A percentile compares a stretch with the other conserved stretches of the same genome.
Conservation (phyloP, 1,140 invertebrate species). For the Pogonomyrmex californicus region DNA sequence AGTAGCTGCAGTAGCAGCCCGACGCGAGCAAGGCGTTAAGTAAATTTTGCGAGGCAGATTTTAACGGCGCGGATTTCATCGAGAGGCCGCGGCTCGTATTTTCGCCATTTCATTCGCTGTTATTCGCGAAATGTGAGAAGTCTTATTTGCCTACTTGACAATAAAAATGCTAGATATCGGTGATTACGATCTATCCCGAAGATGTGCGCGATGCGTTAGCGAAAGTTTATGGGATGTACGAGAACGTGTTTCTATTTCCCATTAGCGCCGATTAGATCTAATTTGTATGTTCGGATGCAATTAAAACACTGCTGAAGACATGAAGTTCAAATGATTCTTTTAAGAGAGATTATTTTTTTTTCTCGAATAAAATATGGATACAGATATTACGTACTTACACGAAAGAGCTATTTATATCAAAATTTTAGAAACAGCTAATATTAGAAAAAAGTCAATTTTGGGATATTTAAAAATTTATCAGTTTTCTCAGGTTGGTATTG, state of each 20-base stretch:
- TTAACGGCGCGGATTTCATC: conserved; percentile 51
- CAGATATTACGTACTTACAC: too few relatives aligned
- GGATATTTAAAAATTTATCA: conserved; percentile 2
- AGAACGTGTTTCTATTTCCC: not conserved
- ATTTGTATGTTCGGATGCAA: not conserved
- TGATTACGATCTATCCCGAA: not conserved
- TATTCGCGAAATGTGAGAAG: conserved; percentile 7
- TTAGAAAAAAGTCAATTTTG: not conserved
- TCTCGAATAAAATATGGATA: not conserved
- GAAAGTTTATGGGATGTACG: not conserved
- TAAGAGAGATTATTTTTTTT: not conserved
- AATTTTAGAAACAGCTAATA: not conserved
- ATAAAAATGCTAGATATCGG: not conserved
- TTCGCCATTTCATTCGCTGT: not conserved
- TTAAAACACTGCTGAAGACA: not conserved
- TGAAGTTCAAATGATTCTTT: not conserved
- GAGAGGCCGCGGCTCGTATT: not conserved
- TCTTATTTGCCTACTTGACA: not conserved
- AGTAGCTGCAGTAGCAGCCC: conserved; percentile 17
- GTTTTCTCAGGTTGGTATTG: not conserved
- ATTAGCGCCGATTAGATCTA: not conserved
- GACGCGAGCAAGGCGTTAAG: conserved; percentile 28
- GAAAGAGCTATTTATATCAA: not conserved
- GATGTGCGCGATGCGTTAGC: too few relatives aligned
- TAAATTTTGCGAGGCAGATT: conserved; percentile 27